Conservation (phyloP, 2,888 invertebrate genomes). For the Apodemia mormo region DNA sequence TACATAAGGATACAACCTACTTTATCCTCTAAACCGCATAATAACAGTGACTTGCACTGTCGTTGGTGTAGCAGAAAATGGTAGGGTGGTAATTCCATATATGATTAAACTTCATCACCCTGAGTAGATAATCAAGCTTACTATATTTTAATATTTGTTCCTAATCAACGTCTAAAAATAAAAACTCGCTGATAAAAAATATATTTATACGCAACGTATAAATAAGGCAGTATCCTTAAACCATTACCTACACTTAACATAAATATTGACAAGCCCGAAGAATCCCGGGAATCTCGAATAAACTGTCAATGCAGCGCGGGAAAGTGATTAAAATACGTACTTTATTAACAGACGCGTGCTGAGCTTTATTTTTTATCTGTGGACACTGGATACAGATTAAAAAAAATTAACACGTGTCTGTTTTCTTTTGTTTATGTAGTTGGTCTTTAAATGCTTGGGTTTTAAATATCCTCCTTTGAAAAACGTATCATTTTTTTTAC, state of each 20-base stretch:
- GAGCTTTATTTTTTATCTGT: conserved; percentile 9
- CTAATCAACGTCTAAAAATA: too few relatives aligned
- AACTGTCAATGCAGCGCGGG: conserved; percentile 34
- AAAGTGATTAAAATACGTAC: conserved; percentile 43
- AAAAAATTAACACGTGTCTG: conserved; percentile 16
- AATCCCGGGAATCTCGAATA: conserved; percentile 43
- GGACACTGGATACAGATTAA: conserved; percentile 13
- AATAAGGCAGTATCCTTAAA: conserved; percentile 13
- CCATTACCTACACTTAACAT: conserved; percentile 14
- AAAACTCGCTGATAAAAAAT: too few relatives aligned
- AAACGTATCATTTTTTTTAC: background rate
- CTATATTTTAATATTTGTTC: too few relatives aligned
- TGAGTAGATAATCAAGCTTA: too few relatives aligned
- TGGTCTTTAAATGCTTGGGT: conserved; percentile 1
- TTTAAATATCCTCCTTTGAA: background rate
- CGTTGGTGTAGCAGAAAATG: too few relatives aligned
- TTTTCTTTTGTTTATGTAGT: conserved; percentile 15
- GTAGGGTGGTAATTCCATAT: too few relatives aligned
- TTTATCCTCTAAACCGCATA: too few relatives aligned
- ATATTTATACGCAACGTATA: background rate
- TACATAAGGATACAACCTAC: too few relatives aligned
- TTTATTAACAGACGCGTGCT: conserved; percentile 38
- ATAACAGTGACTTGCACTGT: too few relatives aligned
- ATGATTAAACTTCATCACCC: too few relatives aligned
- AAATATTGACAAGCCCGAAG: conserved; percentile 35